Percentiles rank a stretch among this genome's conserved stretches.
Conservation (phyloP, 1,140 invertebrate genomes). For the Musca vetustissima region DNA sequence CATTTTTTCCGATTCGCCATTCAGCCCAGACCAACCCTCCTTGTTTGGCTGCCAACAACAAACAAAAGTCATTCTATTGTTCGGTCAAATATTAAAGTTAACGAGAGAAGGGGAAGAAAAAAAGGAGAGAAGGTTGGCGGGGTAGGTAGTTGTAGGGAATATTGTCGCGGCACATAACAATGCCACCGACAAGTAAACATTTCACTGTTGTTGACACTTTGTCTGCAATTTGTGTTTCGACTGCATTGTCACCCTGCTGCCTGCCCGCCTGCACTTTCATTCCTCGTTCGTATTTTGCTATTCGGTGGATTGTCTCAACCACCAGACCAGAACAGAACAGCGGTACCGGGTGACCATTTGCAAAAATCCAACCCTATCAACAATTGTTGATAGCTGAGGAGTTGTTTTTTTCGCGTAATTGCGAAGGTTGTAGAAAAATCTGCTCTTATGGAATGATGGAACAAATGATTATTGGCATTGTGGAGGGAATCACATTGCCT, state of each 20-base stretch:
- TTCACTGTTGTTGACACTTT: slow-evolving; percentile 18
- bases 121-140: not conserved
- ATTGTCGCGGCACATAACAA: no score
- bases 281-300: no score
- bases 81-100: not conserved
- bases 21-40: not conserved
- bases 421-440: no score
- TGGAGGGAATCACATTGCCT: no score
- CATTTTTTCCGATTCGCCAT: not conserved
- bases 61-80: not conserved
- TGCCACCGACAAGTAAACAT: not conserved
- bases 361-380: no score
- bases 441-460: no score
- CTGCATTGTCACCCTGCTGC: not conserved
- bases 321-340: no score
- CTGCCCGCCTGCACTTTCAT: no score
- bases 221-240: slow-evolving; percentile 22
- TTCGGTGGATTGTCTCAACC: no score
- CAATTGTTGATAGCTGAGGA: not conserved
- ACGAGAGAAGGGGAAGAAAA: not conserved
- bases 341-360: no score
- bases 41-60: not conserved
- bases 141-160: not conserved
- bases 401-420: not conserved
- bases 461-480: no score